A percentile compares a stretch with the other conserved stretches of the same genome.
Evolutionary conservation across 2,797 vertebrate genomes (phyloP).

Genomic region (Hylomyscus alleni): DNA sequence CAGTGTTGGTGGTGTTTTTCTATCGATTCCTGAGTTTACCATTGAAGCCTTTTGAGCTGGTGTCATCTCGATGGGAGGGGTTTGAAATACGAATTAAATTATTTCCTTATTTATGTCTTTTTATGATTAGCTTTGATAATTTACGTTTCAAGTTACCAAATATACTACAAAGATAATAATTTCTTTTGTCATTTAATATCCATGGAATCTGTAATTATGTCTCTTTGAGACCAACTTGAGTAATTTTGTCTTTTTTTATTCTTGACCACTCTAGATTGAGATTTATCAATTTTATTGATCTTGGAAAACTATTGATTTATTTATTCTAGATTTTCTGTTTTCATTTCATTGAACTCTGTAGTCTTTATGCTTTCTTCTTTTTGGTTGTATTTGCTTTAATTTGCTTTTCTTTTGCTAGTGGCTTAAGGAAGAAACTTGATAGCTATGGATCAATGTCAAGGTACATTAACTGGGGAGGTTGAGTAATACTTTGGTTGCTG

Average conservation of each 20-base stretch:
- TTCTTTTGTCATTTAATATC: background rate
- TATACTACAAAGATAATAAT: constrained; percentile 10
- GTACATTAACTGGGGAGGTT: background rate
- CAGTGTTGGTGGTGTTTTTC: background rate
- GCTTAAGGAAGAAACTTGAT: background rate
- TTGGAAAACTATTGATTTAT: constrained; percentile 27
- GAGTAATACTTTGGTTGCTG: background rate
- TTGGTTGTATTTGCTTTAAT: background rate
- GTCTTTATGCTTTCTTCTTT: background rate
- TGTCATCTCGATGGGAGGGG: background rate
- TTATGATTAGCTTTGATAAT: background rate
- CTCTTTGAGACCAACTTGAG: background rate
- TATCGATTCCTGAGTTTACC: background rate
- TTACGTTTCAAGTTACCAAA: background rate
- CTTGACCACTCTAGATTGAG: background rate
- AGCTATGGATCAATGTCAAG: background rate
- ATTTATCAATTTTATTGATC: background rate
- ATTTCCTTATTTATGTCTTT: background rate
- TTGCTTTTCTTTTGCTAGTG: constrained; percentile 30
- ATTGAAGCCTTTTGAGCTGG: background rate
- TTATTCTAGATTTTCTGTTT: background rate
- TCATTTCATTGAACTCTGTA: constrained; percentile 39
- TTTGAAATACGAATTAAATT: background rate
- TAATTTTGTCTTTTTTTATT: constrained; percentile 11
- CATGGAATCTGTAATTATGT: background rate